Evolutionary conservation across 2,113 vertebrate species (phyloP), one percentile per base, ranked within the genome.

Genomic region (Sigmodon hispidus): DNA sequence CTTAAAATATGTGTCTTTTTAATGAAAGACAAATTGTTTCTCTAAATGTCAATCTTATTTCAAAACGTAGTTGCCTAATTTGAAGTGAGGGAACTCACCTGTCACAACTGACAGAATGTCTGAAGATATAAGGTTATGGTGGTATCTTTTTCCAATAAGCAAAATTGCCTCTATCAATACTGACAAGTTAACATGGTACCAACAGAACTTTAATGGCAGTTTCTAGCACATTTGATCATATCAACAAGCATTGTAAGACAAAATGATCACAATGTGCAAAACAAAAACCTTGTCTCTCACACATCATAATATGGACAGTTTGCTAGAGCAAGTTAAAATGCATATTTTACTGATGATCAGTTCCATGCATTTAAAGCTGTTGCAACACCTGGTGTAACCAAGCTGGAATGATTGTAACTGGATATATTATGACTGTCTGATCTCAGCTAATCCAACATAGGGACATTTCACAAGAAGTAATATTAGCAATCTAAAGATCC

Each of bases 61-160:
- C 24, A 93, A 93, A 97, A 97, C 83, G 89, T 84, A 36, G 69
- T 80, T 95, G 55, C 91, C 80, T 94, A 91, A 95, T 95, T 93
- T 79, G 50, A 93, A 34, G 26, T 93, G 12, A 79, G 17, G 34
- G 96, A 76, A 96, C 59, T 94, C 91, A 89, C 40, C 59, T 95
- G 59, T 95, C 76, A 87, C 24, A 89, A 72, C 69, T 90, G 94
- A 87, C 45, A 77, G 43, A 57, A 67, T 87, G 9, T 75, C 59
- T 80, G 63, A 96, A 89, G 24, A 75, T 22, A 8, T 24, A 87
- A 91, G 89, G 83, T 91, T 87, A 89, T 3, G 2, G 55, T 15
- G 40, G 67, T 43, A 65, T 0, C 0, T 91, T 95, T 90, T 95
- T 75, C 79, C 96, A 91, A 50, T 29, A 96, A 96, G 89, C 63